Evolutionary conservation across 2,113 vertebrate genomes (phyloP).

Genomic region (Octodon degus): DNA sequence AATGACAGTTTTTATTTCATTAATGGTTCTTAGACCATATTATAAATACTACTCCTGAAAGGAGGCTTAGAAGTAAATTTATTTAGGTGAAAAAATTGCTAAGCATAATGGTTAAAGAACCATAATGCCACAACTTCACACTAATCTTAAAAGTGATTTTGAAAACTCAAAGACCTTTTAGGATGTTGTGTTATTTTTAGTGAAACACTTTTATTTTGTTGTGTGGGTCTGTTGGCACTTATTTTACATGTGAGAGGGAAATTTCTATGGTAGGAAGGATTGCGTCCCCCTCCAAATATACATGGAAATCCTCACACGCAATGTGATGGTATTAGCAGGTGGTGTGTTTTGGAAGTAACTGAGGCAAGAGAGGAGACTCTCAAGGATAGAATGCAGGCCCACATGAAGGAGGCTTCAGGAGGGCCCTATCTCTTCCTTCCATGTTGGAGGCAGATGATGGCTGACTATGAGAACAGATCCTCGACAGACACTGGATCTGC

Average conservation of each 20-base stretch:
- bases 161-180: background rate
- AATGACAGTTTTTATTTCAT: background rate
- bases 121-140: background rate
- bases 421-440: background rate
- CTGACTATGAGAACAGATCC: background rate
- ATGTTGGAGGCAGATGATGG: background rate
- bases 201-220: background rate
- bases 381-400: background rate
- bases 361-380: background rate
- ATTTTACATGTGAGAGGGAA: background rate
- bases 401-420: background rate
- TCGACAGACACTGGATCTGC: background rate
- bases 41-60: background rate
- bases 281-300: background rate
- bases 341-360: background rate
- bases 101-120: background rate
- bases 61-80: background rate
- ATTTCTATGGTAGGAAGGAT: background rate
- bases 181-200: background rate
- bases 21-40: background rate
- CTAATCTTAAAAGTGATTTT: background rate
- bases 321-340: background rate
- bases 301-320: background rate
- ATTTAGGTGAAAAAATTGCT: background rate
- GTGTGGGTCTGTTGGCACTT: background rate